A percentile compares a stretch with the other conserved stretches of the same genome.
phyloP scores from a whole-genome alignment of 2,797 vertebrate species.

The Bufotes viridis region DNA sequence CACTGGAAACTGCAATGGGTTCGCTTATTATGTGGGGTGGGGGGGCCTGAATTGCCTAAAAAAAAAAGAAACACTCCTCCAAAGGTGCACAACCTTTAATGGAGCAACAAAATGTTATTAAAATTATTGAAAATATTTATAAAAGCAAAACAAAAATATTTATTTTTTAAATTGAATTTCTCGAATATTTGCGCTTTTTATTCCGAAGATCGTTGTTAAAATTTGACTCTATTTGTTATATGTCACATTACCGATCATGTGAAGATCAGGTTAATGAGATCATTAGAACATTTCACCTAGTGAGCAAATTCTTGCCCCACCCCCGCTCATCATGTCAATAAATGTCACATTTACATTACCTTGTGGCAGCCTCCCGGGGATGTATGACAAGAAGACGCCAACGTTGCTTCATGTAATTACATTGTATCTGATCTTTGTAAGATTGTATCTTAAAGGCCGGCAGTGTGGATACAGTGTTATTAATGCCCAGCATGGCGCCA shows the following conservation, averaged over 20 bases:
- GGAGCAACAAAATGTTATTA: neutral
- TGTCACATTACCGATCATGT: neutral
- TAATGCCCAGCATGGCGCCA: neutral
- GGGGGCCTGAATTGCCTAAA: neutral
- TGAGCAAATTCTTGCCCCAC: conserved; percentile 1
- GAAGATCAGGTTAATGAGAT: neutral
- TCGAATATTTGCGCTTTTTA: neutral
- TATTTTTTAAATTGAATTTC: neutral
- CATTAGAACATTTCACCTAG: conserved; percentile 2
- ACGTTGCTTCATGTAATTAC: conserved; percentile 31
- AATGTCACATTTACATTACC: neutral
- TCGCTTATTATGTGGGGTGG: neutral
- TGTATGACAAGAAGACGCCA: neutral
- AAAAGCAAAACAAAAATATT: no score
- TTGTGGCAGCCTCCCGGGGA: neutral
- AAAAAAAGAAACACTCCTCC: no score
- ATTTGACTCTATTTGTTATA: neutral
- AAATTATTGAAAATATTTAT: neutral
- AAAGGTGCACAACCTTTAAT: neutral
- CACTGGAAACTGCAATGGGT: neutral
- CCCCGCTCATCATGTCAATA: conserved; percentile 7
- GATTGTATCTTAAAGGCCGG: neutral
- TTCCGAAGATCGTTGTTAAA: neutral
- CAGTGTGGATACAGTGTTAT: conserved; percentile 1
- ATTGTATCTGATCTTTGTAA: conserved; percentile 4